These are phyloP conservation scores for Colistium nudipinnis DNA, from an alignment of 2,113 vertebrate species.

Conservation along the genomic window DNA sequence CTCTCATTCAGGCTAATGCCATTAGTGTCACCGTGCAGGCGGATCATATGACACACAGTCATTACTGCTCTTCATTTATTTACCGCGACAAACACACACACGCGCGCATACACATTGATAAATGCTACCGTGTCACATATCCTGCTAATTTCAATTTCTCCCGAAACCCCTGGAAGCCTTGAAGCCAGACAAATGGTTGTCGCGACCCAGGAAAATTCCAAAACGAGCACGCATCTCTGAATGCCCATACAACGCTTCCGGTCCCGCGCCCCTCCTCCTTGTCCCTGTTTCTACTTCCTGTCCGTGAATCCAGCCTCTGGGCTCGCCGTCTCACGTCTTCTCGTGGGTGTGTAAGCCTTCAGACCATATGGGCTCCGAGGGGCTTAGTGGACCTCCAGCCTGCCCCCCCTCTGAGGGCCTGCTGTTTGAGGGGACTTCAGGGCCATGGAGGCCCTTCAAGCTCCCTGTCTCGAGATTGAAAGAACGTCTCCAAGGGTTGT, in stretches of 20 bases:
- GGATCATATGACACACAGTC: constrained; percentile 60
- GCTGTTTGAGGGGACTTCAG: constrained; percentile 47
- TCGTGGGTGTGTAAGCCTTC: constrained; percentile 52
- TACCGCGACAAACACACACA: constrained; percentile 39
- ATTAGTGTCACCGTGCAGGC: constrained; percentile 51
- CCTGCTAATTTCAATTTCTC: constrained; percentile 22
- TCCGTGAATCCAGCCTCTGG: constrained; percentile 34
- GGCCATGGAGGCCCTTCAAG: constrained; percentile 29
- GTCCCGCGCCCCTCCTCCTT: background rate
- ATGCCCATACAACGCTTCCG: constrained; percentile 12
- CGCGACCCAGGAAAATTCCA: background rate
- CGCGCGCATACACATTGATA: constrained; percentile 11
- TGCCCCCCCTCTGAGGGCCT: constrained; percentile 24
- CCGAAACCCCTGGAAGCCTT: background rate
- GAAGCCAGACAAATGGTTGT: constrained; percentile 5
- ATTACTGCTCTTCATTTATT: constrained; percentile 64
- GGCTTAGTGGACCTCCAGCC: constrained; percentile 66
- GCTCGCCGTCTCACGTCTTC: constrained; percentile 48
- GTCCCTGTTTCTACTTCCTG: constrained; percentile 36
- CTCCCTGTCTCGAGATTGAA: constrained; percentile 39
- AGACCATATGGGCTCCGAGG: constrained; percentile 75
- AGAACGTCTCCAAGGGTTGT: constrained; percentile 1
- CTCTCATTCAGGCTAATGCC: constrained; percentile 49
- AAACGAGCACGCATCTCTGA: constrained; percentile 25
- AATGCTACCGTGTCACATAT: constrained; percentile 24